phyloP scores from a whole-genome alignment of 1,140 invertebrate genomes.

The Ericerus pela region DNA sequence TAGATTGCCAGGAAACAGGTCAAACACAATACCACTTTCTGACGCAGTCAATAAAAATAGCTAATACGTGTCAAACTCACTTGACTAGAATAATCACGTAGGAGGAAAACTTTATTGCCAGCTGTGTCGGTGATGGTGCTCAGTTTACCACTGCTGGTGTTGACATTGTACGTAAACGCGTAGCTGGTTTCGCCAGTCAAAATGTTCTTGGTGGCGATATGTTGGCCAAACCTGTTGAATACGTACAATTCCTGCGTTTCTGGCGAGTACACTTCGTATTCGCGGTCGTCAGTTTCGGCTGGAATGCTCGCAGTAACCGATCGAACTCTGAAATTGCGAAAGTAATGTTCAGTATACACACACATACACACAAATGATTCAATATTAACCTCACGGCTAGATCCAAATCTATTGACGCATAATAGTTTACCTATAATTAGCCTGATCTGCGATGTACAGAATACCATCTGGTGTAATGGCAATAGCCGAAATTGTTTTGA shows the following conservation, averaged over 20 bases:
- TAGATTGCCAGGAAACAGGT: no score
- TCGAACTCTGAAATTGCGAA: slow-evolving; percentile 44
- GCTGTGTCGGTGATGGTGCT: slow-evolving; percentile 81
- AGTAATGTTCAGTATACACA: neutral
- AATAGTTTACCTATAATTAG: slow-evolving; percentile 45
- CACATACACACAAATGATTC: neutral
- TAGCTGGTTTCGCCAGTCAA: slow-evolving; percentile 82
- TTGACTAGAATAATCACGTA: slow-evolving; percentile 71
- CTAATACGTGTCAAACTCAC: slow-evolving; percentile 11
- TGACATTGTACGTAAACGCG: slow-evolving; percentile 87
- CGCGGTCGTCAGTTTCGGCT: slow-evolving; percentile 59
- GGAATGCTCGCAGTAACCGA: slow-evolving; percentile 86
- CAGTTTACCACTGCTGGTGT: slow-evolving; percentile 88
- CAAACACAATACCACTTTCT: no score
- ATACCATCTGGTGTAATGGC: slow-evolving; percentile 86
- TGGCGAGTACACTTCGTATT: slow-evolving; percentile 89
- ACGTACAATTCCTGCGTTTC: slow-evolving; percentile 91
- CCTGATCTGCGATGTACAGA: slow-evolving; percentile 87
- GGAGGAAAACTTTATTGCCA: slow-evolving; percentile 81
- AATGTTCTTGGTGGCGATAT: slow-evolving; percentile 81
- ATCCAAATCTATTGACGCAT: neutral
- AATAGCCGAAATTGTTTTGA: slow-evolving; percentile 85
- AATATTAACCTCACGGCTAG: neutral
- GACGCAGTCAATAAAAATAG: neutral
- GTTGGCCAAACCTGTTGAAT: slow-evolving; percentile 91